Evolutionary conservation across 2,797 vertebrate species (phyloP).

Genomic region (Anas capensis): DNA sequence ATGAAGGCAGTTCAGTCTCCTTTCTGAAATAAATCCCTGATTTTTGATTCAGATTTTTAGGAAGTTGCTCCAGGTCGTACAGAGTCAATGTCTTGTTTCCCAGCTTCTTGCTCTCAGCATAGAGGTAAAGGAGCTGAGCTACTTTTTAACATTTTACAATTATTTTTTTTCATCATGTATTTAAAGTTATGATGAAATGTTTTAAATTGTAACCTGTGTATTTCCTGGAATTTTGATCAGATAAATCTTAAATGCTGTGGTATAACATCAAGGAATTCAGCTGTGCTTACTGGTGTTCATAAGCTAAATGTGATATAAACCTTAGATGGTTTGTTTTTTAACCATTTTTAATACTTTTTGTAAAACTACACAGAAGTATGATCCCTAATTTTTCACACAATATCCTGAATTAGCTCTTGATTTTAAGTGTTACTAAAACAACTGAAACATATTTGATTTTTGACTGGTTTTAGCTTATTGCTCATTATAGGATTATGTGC

Average conservation of each 20-base stretch:
- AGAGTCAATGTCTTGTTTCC: background rate
- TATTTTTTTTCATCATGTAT: conserved; percentile 15
- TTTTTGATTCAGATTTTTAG: background rate
- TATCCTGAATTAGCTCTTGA: conserved; percentile 13
- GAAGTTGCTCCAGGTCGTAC: background rate
- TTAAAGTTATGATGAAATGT: conserved; percentile 29
- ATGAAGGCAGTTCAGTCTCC: background rate
- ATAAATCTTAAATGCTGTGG: conserved; percentile 4
- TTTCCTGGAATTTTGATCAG: conserved; percentile 45
- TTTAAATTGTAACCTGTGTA: conserved; percentile 48
- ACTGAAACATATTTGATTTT: background rate
- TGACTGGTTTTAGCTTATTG: background rate
- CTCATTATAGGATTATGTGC: background rate
- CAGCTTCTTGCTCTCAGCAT: background rate
- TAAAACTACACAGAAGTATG: background rate
- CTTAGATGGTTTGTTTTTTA: background rate
- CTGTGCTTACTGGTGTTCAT: conserved; percentile 9
- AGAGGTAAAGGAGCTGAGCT: background rate
- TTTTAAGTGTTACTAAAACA: background rate
- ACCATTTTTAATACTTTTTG: background rate
- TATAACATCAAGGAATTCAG: background rate
- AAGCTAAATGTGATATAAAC: conserved; percentile 25
- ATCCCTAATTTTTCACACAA: conserved; percentile 9
- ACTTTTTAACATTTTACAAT: background rate
- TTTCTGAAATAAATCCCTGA: background rate